Conservation (phyloP, 2,113 vertebrate genomes). For the Chaetorhynchus papuensis region DNA sequence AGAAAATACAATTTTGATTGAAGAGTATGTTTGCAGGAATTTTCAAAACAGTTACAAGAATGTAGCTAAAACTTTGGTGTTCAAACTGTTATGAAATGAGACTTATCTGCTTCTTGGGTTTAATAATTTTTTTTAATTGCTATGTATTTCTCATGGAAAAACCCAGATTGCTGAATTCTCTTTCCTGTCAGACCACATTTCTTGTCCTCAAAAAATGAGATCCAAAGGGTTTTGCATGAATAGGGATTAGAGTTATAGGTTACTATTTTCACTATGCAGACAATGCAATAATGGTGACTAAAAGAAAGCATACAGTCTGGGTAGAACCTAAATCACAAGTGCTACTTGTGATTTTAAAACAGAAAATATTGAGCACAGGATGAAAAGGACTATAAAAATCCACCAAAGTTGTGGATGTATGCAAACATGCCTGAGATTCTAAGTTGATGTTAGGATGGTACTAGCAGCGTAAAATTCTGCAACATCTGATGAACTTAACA, state of each 20-base stretch:
- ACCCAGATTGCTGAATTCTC: not conserved
- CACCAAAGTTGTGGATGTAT: rapidly evolving
- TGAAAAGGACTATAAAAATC: not conserved
- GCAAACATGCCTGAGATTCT: not conserved
- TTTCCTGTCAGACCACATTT: not conserved
- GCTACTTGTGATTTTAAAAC: not conserved
- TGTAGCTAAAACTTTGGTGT: not conserved
- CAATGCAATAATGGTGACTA: not conserved
- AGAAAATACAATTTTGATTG: not conserved
- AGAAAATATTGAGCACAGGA: not conserved
- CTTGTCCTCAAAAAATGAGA: not conserved
- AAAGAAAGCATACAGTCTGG: not conserved
- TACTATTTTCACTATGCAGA: not conserved
- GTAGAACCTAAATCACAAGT: not conserved
- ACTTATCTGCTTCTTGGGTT: not conserved
- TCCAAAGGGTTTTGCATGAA: not conserved
- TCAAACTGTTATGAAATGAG: not conserved
- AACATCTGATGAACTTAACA: not conserved
- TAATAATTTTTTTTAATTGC: not conserved
- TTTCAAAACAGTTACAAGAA: not conserved
- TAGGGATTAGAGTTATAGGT: not conserved
- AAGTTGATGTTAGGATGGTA: not conserved
- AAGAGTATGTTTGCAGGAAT: not conserved
- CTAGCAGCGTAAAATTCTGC: not conserved
- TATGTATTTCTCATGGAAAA: not conserved